Evolutionary conservation across 2,113 vertebrate species (phyloP).

Genomic region (Arenaria interpres): DNA sequence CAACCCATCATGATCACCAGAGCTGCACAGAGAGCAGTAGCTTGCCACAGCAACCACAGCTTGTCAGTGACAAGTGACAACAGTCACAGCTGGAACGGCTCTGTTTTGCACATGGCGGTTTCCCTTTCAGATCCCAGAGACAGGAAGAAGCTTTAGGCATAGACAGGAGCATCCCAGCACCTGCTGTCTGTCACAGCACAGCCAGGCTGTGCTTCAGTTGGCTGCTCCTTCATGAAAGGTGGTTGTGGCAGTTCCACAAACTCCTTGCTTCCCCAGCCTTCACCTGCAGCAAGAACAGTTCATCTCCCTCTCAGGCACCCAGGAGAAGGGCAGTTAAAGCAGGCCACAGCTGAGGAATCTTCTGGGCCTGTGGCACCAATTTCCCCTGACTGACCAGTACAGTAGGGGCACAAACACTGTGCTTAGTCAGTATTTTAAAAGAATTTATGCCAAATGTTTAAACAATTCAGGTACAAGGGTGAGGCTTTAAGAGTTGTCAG

Average conservation of each 20-base stretch:
- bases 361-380: neutral
- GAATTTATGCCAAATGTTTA: neutral
- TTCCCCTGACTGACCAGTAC: neutral
- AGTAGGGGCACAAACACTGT: neutral
- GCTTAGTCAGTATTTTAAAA: neutral
- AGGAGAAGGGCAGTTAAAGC: neutral
- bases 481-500: neutral
- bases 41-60: neutral
- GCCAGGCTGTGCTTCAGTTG: neutral
- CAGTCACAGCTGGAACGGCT: neutral
- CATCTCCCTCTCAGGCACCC: neutral
- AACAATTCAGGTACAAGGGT: neutral
- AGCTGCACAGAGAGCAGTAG: accelerated
- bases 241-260: neutral
- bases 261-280: neutral
- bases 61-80: neutral
- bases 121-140: neutral
- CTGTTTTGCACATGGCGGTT: neutral
- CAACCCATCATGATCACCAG: neutral
- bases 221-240: neutral
- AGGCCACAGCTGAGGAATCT: neutral
- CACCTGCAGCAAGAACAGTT: neutral
- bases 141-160: neutral
- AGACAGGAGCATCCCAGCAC: neutral
- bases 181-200: neutral